Conservation (phyloP, 2,113 vertebrate species). For the Burhinus oedicnemus region DNA sequence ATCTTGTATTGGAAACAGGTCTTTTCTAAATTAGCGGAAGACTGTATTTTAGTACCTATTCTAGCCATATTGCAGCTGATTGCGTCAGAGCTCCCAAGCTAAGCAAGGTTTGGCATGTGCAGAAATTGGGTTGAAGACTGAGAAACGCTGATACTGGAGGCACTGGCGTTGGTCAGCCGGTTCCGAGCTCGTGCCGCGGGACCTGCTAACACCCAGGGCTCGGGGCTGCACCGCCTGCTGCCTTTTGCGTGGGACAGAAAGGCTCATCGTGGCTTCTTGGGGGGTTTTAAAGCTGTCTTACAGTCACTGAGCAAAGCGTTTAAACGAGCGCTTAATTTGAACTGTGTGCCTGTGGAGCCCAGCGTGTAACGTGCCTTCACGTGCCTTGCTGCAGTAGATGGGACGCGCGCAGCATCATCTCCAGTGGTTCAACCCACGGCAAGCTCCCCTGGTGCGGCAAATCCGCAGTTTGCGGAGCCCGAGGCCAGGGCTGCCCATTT, state of each 20-base stretch:
- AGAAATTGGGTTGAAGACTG: constrained; percentile 36
- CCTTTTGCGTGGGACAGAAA: not conserved
- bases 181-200: not conserved
- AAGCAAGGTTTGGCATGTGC: constrained; percentile 64
- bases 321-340: not conserved
- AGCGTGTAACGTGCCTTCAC: too few relatives aligned
- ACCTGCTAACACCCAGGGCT: not conserved
- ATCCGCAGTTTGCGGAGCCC: too few relatives aligned
- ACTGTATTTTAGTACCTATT: constrained; percentile 59
- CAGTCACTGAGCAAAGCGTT: not conserved
- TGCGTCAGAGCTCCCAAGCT: constrained; percentile 60
- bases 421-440: too few relatives aligned
- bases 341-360: not conserved
- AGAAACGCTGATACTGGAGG: not conserved
- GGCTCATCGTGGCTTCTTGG: not conserved
- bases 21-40: constrained; percentile 71
- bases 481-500: too few relatives aligned
- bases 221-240: not conserved
- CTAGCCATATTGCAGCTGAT: constrained; percentile 64
- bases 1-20: constrained; percentile 67
- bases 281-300: not conserved
- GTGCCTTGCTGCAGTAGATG: too few relatives aligned
- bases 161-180: not conserved
- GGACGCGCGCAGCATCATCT: too few relatives aligned
- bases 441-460: too few relatives aligned